phyloP scores from a whole-genome alignment of 2,113 vertebrate genomes.

The Semnopithecus entellus region DNA sequence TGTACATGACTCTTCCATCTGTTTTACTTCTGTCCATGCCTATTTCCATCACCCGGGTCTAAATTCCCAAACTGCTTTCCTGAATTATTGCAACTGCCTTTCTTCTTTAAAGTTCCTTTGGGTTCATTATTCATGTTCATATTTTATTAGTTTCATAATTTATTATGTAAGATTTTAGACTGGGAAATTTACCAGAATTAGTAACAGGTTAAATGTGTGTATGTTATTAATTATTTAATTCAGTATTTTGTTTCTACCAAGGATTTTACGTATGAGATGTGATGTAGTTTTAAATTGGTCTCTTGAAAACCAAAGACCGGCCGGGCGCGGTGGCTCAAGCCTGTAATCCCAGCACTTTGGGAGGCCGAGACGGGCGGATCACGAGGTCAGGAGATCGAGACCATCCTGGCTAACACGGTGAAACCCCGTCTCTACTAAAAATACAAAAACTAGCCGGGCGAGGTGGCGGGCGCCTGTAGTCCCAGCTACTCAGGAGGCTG shows the following conservation, averaged over 20 bases:
- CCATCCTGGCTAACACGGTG: too few species aligned
- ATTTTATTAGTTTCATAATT: background rate
- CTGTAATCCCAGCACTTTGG: too few species aligned
- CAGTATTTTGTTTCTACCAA: background rate
- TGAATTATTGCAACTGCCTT: background rate
- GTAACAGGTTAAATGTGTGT: background rate
- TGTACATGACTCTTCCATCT: background rate
- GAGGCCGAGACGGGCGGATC: too few species aligned
- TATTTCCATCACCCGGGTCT: background rate
- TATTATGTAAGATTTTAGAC: background rate
- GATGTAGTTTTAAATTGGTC: background rate
- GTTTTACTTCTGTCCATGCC: background rate
- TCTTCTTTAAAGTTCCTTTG: background rate
- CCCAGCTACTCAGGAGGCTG: too few species aligned
- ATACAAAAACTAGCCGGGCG: too few species aligned
- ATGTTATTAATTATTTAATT: background rate
- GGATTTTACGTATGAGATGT: conserved; percentile 72
- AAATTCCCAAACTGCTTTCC: background rate
- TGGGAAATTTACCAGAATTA: background rate
- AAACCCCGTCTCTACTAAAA: too few species aligned
- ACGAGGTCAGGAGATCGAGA: too few species aligned
- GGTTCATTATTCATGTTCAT: background rate
- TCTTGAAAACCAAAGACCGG: background rate
- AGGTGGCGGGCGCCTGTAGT: too few species aligned
- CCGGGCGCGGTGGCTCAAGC: too few species aligned